phyloP scores from a whole-genome alignment of 2,113 vertebrate genomes.

The Rhabdornis inornatus region DNA sequence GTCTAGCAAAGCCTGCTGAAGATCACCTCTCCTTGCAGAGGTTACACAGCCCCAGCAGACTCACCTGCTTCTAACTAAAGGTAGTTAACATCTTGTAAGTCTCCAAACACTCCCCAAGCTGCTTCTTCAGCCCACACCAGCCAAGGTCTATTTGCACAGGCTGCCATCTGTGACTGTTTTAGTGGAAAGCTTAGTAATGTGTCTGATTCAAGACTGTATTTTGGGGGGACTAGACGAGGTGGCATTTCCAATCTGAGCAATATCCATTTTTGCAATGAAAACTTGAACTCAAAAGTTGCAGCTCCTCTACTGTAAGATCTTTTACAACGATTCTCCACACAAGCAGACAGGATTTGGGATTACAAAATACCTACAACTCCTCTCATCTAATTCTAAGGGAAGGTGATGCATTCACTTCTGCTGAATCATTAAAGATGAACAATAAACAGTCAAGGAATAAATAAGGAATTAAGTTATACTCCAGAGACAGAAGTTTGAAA shows the following conservation, averaged over 20 bases:
- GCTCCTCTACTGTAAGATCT: neutral
- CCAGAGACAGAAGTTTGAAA: neutral
- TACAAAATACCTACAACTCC: neutral
- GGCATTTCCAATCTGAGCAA: neutral
- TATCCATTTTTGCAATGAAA: neutral
- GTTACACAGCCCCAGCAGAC: neutral
- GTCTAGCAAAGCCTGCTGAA: neutral
- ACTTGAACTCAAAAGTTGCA: neutral
- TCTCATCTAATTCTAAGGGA: neutral
- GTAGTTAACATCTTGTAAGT: neutral
- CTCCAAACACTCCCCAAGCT: neutral
- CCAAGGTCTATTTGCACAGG: neutral
- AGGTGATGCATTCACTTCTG: neutral
- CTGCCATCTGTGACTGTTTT: neutral
- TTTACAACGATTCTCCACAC: neutral
- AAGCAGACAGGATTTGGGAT: neutral
- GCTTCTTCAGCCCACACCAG: neutral
- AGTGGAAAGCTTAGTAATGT: neutral
- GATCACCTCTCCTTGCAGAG: neutral
- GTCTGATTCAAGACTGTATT: neutral
- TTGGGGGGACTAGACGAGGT: accelerated
- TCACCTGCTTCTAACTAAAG: neutral
- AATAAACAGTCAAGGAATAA: neutral
- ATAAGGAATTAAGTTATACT: neutral
- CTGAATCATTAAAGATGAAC: neutral